These are phyloP conservation scores for Seira sanloemensis DNA, from an alignment of 2,888 invertebrate genomes.

Conservation along the genomic window DNA sequence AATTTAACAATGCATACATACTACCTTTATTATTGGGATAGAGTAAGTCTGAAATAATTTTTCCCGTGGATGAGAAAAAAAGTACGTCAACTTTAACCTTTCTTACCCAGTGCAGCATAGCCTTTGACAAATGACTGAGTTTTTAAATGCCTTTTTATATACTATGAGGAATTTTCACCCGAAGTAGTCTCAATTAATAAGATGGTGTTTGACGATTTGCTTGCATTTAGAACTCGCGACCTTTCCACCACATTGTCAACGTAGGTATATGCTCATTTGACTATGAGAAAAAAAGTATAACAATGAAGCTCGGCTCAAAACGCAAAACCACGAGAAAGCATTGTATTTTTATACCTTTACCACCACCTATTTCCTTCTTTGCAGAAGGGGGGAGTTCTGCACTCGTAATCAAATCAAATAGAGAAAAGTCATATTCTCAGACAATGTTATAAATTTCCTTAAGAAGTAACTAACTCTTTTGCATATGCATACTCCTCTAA, in stretches of 20 bases:
- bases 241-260: neutral
- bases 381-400: conserved; percentile 24
- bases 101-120: neutral
- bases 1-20: no score
- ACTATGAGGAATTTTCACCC: neutral
- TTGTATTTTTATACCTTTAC: neutral
- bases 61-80: neutral
- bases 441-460: no score
- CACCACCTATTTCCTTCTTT: conserved; percentile 12
- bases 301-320: neutral
- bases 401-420: conserved; percentile 51
- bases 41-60: no score
- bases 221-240: neutral
- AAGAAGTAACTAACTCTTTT: no score
- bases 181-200: no score
- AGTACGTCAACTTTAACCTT: neutral
- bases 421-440: no score
- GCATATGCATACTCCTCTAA: no score
- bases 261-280: no score
- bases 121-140: neutral
- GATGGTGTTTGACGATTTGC: no score
- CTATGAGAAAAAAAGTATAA: no score
- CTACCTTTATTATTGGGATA: no score
- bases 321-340: neutral
- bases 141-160: neutral